Evolutionary conservation across 2,113 vertebrate genomes (phyloP), one percentile per base, ranked within the genome.

Genomic region (Mixornis gularis): DNA sequence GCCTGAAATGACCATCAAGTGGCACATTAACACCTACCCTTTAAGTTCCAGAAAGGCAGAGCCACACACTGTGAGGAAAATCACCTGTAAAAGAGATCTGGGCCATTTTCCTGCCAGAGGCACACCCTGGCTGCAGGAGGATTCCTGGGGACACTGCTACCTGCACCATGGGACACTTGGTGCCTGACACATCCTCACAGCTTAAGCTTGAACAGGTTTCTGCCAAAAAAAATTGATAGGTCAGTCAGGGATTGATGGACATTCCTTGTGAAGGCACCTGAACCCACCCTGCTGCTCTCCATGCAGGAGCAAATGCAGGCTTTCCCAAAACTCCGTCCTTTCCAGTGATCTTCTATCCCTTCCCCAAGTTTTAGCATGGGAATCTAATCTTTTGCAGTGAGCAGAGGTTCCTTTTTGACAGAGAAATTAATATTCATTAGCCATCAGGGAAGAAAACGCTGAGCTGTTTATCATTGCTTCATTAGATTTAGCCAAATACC

Each of bases 361-460:
- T 64, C 55, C 26, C 22, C 18, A 8, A 0, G 25, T 76, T 87
- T 64, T 15, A 81, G 52, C 73, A 11, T 1, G 10, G 68, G 73
- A 58, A 82, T 46, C 78, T 51, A 48, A 68, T 71, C 48, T 85
- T 41, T 65, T 59, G 64, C 84, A 36, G 52, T 0, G 53, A 90
- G 63, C 86, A 92, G 90, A 92, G 88, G 91, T 79, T 62, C 62
- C 76, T 84, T 80, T 83, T 32, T 96, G 97, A 95, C 96, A 97
- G 96, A 80, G 53, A 88, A 95, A 97, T 98, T 98, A 97, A 98
- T 98, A 97, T 96, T 97, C 96, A 96, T 98, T 97, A 97, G 95
- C 90, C 95, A 85, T 87, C 59, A 43, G 93, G 92, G 85, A 87
- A 93, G 93, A 95, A 97, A 97, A 95, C 4, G 84, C 94, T 96